Percentiles rank a stretch among this genome's conserved stretches.
Conservation (phyloP, 2,888 invertebrate species). For the Lysandra coridon region DNA sequence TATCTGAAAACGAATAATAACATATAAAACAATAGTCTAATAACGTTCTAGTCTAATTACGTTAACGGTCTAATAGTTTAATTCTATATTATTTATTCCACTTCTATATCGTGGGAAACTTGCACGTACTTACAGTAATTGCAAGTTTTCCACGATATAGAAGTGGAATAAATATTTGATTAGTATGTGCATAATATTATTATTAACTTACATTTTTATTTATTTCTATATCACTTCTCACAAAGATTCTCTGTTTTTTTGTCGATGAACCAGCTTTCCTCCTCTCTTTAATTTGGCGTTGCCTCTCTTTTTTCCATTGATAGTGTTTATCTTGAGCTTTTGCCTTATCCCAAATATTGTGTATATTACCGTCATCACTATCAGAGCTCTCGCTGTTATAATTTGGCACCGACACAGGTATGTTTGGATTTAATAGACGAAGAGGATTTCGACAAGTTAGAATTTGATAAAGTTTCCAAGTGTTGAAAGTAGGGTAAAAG, state of each 20-base stretch:
- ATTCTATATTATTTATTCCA: neutral
- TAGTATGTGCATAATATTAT: conserved; percentile 28
- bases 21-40: neutral
- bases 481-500: conserved; percentile 84
- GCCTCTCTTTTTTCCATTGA: conserved; percentile 60
- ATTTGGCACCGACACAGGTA: conserved; percentile 51
- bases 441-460: conserved; percentile 79
- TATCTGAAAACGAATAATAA: conserved; percentile 61
- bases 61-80: too few relatives aligned
- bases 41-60: neutral
- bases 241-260: conserved; percentile 57
- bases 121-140: too few relatives aligned
- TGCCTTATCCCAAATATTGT: conserved; percentile 71
- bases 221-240: conserved; percentile 71
- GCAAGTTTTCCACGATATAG: neutral
- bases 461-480: conserved; percentile 79
- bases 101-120: neutral
- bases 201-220: conserved; percentile 75
- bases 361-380: conserved; percentile 64
- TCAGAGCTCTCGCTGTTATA: conserved; percentile 56
- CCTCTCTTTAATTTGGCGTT: conserved; percentile 63
- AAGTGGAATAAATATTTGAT: neutral
- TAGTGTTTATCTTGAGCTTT: conserved; percentile 76
- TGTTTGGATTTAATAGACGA: conserved; percentile 69
- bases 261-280: conserved; percentile 54